Base-by-base conservation (phyloP, 2,113 vertebrate genomes). In the Mobula birostris region DNA sequence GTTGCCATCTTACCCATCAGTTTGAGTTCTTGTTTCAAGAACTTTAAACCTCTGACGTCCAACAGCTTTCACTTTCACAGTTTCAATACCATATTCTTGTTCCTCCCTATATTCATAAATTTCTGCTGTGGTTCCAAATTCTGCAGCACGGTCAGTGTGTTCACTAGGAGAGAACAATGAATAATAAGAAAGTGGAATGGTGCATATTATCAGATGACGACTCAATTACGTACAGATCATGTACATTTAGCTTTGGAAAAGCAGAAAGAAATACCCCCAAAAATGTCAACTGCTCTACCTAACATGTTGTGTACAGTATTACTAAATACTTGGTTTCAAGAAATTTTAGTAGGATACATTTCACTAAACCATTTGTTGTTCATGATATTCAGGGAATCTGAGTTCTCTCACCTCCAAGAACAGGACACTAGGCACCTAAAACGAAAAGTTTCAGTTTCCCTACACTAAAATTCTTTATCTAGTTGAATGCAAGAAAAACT, bases 71-170 rank as follows among this genome's bases (percentile, higher is more conserved):
- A 99, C 98, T 97, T 99, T 99, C 90, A 99, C 99, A 0, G 98
- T 98, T 96, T 99, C 99, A 48, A 99, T 98, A 70, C 98, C 99
- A 5, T 98, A 99, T 11, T 99, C 98, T 95, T 98, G 98, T 94
- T 99, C 98, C 95, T 99, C 99, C 48, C 98, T 96, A 95, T 98
- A 99, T 72, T 99, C 98, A 82, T 99, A 99, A 95, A 99, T 99
- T 96, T 99, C 99, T 76, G 99, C 99, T 40, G 99, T 99, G 0
- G 99, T 99, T 94, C 99, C 99, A 96, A 99, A 99, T 92, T 98
- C 97, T 5, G 98, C 97, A 95, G 98, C 97, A 9, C 97, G 96
- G 76, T 99, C 98, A 78, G 95, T 97, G 12, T 95, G 36, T 0
- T 98, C 97, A 92, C 98, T 98, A 36, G n/a, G 95, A 83, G 74